A percentile compares a stretch with the other conserved stretches of the same genome.
These are phyloP conservation scores for Dasypogon diadema DNA, from an alignment of 2,888 invertebrate species.

Conservation along the genomic window DNA sequence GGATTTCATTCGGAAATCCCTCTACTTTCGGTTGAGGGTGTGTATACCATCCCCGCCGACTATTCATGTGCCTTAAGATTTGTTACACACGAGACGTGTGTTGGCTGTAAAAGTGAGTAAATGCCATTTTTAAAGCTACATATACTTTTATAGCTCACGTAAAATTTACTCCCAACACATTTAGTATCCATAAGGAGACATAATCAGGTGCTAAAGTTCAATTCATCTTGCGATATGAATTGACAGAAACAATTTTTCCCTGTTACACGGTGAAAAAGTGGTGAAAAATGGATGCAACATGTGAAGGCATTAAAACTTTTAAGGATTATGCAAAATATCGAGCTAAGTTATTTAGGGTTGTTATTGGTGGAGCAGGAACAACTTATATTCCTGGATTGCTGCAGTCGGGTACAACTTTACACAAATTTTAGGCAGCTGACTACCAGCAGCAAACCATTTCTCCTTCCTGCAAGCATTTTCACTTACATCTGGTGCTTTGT, in stretches of 20 bases:
- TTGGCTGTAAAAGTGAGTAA: background rate
- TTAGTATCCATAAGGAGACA: background rate
- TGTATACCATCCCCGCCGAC: background rate
- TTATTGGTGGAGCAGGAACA: no score
- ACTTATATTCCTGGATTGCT: no score
- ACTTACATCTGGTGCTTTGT: background rate
- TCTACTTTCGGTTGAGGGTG: no score
- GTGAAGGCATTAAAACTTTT: no score
- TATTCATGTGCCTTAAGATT: background rate
- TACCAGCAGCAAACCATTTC: background rate
- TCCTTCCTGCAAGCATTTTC: background rate
- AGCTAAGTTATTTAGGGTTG: no score
- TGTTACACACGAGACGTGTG: background rate
- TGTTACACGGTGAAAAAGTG: no score
- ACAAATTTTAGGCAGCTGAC: background rate
- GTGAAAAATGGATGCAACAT: no score
- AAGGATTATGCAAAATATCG: no score
- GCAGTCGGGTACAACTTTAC: no score
- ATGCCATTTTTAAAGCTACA: background rate
- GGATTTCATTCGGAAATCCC: background rate
- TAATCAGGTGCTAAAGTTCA: slow-evolving; percentile 31
- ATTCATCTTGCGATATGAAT: no score
- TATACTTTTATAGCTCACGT: background rate
- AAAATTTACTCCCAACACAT: background rate
- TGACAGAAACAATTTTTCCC: no score